phyloP scores from a whole-genome alignment of 2,888 invertebrate genomes.

The Drosophila tripunctata region DNA sequence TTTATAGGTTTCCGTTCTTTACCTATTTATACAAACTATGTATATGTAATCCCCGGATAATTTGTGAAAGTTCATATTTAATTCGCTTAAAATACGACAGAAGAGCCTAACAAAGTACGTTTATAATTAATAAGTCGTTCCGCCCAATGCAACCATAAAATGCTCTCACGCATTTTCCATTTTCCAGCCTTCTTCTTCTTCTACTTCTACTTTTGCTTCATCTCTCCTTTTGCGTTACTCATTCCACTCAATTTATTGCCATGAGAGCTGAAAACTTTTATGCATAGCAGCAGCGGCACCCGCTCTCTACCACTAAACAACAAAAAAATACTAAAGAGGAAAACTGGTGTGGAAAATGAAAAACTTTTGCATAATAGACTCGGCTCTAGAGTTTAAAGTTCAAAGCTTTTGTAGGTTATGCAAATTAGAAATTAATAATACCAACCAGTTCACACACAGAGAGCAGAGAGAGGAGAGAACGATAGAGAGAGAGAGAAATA shows the following conservation, averaged over 20 bases:
- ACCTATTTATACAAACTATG: neutral
- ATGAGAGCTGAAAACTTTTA: slow-evolving; percentile 58
- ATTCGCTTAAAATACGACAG: slow-evolving; percentile 10
- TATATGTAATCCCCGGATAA: neutral
- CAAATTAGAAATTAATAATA: slow-evolving; percentile 79
- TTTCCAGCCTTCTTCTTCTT: slow-evolving; percentile 4
- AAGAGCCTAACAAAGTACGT: slow-evolving; percentile 8
- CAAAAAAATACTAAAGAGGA: slow-evolving; percentile 21
- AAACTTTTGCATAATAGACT: slow-evolving; percentile 72
- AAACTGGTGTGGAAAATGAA: slow-evolving; percentile 26
- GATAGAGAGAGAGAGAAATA: no score
- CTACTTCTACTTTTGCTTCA: neutral
- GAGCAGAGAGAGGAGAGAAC: no score
- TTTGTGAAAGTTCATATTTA: slow-evolving; percentile 5
- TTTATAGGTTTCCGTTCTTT: neutral
- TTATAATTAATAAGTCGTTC: slow-evolving; percentile 31
- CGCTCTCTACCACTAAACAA: neutral
- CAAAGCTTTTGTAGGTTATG: slow-evolving; percentile 78
- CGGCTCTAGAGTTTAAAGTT: slow-evolving; percentile 66
- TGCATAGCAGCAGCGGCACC: no score
- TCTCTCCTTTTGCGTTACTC: slow-evolving; percentile 28
- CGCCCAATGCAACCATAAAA: slow-evolving; percentile 24
- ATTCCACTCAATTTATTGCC: slow-evolving; percentile 74
- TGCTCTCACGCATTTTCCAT: slow-evolving; percentile 23
- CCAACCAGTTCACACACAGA: slow-evolving; percentile 35